phyloP scores from a whole-genome alignment of 2,888 invertebrate species.

The Coecobrya sp. region DNA sequence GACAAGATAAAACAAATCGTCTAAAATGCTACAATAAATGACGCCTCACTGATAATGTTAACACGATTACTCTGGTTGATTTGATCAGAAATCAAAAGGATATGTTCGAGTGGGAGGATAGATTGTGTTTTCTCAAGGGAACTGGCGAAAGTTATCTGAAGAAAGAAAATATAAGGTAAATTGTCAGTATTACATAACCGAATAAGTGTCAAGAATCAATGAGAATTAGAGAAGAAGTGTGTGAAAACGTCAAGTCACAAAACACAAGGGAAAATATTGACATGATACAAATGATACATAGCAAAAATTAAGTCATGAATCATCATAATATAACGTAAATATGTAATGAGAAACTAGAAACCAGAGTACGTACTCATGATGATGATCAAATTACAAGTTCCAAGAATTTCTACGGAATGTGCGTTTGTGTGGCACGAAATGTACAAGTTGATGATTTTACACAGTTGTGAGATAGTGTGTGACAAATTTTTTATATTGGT shows the following conservation, averaged over 20 bases:
- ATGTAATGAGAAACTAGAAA: background rate
- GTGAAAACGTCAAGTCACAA: background rate
- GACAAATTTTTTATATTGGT: background rate
- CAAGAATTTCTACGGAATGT: conserved; percentile 1
- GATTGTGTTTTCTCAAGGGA: background rate
- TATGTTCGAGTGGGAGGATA: background rate
- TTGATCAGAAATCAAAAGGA: background rate
- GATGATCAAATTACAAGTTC: background rate
- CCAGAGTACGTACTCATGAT: background rate
- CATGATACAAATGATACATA: background rate
- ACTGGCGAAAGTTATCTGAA: background rate
- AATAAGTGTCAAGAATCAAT: too few species aligned
- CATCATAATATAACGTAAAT: background rate
- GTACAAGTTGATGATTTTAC: background rate
- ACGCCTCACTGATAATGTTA: background rate
- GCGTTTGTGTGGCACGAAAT: background rate
- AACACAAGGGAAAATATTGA: background rate
- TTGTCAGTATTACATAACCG: too few species aligned
- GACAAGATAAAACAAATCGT: too few species aligned
- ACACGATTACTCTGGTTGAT: background rate
- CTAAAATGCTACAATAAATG: background rate
- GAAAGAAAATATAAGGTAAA: background rate
- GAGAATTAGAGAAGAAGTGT: background rate
- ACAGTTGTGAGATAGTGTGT: background rate
- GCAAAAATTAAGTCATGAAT: background rate